Evolutionary conservation across 1,140 invertebrate genomes (phyloP).

Genomic region (Pteromalus puparum): DNA sequence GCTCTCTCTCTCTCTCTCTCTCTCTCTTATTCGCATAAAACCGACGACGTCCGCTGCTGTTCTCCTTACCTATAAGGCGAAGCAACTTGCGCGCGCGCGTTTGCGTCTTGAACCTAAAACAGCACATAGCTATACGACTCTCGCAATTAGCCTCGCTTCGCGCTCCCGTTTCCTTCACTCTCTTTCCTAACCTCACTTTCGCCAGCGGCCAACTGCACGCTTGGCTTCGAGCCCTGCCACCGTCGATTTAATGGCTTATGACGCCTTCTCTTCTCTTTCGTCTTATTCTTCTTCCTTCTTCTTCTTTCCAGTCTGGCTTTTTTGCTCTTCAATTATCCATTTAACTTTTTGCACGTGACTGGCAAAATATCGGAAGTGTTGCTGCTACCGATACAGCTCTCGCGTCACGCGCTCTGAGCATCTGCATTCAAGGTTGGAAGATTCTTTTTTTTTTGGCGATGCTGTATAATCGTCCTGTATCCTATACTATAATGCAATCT

Average conservation of each 20-base stretch:
- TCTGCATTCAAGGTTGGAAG: not conserved
- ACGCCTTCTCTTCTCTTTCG: not conserved
- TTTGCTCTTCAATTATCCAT: slow-evolving; percentile 46
- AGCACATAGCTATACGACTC: not conserved
- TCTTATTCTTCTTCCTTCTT: not conserved
- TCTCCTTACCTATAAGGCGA: slow-evolving; percentile 11
- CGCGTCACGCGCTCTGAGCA: slow-evolving; percentile 5
- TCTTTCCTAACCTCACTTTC: slow-evolving; percentile 36
- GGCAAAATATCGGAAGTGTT: slow-evolving; percentile 40
- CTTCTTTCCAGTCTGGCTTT: not conserved
- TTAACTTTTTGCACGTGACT: slow-evolving; percentile 51
- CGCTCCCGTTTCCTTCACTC: slow-evolving; percentile 23
- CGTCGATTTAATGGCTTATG: slow-evolving; percentile 42
- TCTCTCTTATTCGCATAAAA: not conserved
- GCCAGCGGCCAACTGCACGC: not conserved
- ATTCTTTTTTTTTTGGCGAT: not conserved
- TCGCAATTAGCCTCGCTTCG: slow-evolving; percentile 50
- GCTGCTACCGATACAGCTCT: not conserved
- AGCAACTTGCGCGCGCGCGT: not conserved
- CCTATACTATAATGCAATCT: not conserved
- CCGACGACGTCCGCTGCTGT: not conserved
- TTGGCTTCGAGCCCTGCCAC: slow-evolving; percentile 13
- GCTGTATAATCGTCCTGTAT: too few species aligned
- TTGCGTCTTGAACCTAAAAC: not conserved
- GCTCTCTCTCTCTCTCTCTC: not conserved